Evolutionary conservation across 1,140 invertebrate genomes (phyloP).

Genomic region (Cyrtorhinus lividipennis): DNA sequence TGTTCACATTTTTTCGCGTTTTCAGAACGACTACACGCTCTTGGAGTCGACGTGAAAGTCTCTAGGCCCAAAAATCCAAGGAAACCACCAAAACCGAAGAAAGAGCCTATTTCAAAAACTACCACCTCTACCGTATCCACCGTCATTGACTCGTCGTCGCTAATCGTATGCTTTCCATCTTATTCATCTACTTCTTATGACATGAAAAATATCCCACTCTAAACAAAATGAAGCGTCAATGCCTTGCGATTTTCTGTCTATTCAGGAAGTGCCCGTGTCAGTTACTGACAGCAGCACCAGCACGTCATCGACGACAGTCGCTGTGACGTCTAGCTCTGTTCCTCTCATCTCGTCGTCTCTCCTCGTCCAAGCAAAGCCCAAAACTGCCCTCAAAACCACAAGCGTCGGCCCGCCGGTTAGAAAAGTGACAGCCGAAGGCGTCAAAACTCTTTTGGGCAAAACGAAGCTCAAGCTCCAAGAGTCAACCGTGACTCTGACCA

Average conservation of each 20-base stretch:
- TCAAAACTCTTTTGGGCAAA: slow-evolving; percentile 16
- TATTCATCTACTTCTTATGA: too few species aligned
- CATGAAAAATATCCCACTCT: too few species aligned
- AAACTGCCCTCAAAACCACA: slow-evolving; percentile 31
- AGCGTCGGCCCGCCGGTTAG: slow-evolving; percentile 31
- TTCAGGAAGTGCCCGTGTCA: slow-evolving; percentile 8
- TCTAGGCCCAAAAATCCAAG: slow-evolving; percentile 36
- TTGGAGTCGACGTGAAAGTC: slow-evolving; percentile 29
- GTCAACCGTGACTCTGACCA: background rate
- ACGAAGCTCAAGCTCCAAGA: slow-evolving; percentile 1
- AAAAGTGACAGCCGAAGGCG: slow-evolving; percentile 25
- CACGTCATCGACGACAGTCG: background rate
- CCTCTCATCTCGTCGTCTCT: background rate
- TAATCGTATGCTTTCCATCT: background rate
- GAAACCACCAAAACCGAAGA: slow-evolving; percentile 30
- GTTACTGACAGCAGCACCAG: slow-evolving; percentile 1
- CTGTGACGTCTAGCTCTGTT: background rate
- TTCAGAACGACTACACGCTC: slow-evolving; percentile 39
- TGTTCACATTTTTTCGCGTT: background rate
- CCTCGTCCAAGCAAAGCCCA: slow-evolving; percentile 28
- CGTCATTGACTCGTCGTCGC: background rate
- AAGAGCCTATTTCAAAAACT: slow-evolving; percentile 10
- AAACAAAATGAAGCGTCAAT: background rate
- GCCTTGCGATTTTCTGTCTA: too few species aligned
- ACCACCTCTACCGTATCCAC: background rate